phyloP scores from a whole-genome alignment of 2,113 vertebrate species.

The Sorex araneus region DNA sequence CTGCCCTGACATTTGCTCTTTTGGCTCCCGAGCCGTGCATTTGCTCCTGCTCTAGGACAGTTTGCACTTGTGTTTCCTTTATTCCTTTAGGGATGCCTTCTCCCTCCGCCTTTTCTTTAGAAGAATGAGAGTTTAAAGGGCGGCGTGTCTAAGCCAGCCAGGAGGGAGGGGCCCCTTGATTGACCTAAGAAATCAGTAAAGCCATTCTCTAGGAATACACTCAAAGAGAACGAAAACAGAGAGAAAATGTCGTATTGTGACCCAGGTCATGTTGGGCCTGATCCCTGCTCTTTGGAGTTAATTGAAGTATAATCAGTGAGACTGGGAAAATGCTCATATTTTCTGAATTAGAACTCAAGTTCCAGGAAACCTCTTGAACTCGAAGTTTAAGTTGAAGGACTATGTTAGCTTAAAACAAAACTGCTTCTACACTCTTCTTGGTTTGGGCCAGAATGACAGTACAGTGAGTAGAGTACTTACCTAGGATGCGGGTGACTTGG shows the following conservation, averaged over 20 bases:
- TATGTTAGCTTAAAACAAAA: constrained; percentile 11
- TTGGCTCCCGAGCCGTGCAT: constrained; percentile 41
- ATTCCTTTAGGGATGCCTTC: neutral
- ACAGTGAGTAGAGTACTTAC: no score
- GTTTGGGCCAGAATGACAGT: no score
- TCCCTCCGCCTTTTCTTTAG: neutral
- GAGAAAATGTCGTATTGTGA: constrained; percentile 30
- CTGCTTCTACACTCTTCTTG: neutral
- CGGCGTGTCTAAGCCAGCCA: neutral
- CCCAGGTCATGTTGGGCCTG: neutral
- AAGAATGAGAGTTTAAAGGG: constrained; percentile 59
- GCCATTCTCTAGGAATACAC: constrained; percentile 17
- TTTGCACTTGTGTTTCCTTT: constrained; percentile 65
- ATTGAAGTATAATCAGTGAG: neutral
- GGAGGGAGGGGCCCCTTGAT: constrained; percentile 25
- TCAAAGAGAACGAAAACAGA: constrained; percentile 41
- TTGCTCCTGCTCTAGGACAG: constrained; percentile 52
- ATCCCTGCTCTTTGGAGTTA: neutral
- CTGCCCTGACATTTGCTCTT: constrained; percentile 55
- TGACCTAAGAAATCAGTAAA: constrained; percentile 30
- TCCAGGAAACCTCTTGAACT: constrained; percentile 13
- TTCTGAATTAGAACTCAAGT: constrained; percentile 45
- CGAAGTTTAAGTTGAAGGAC: neutral
- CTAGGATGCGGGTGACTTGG: no score
- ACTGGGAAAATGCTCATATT: neutral